Conservation (phyloP, 1,140 invertebrate genomes). For the Philaenus spumarius region DNA sequence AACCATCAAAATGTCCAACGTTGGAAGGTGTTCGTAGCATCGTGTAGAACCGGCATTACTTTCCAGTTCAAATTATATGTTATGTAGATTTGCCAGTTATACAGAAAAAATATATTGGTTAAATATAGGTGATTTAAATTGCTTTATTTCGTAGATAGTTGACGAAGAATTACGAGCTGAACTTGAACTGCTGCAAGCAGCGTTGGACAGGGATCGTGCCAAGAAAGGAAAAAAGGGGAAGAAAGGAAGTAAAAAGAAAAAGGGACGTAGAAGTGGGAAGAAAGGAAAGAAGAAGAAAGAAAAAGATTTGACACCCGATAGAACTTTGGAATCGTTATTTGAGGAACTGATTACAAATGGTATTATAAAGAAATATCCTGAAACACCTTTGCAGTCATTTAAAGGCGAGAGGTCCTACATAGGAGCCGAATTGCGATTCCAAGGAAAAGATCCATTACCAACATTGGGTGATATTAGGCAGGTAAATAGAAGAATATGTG, state of each 20-base stretch:
- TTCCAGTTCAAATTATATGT: too few species aligned
- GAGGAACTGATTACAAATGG: slow-evolving; percentile 87
- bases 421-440: slow-evolving; percentile 43
- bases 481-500: too few species aligned
- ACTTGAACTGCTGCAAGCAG: slow-evolving; percentile 67
- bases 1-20: too few species aligned
- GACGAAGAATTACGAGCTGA: slow-evolving; percentile 83
- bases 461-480: slow-evolving; percentile 79
- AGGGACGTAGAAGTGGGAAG: slow-evolving; percentile 69
- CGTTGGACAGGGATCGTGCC: slow-evolving; percentile 42
- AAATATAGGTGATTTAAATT: too few species aligned
- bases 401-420: slow-evolving; percentile 76
- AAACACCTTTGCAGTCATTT: slow-evolving; percentile 62
- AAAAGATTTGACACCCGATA: slow-evolving; percentile 91
- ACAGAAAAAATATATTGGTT: too few species aligned
- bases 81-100: too few species aligned
- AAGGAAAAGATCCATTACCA: slow-evolving; percentile 52
- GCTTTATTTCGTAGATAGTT: slow-evolving; percentile 48
- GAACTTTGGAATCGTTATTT: slow-evolving; percentile 81
- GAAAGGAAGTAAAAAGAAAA: slow-evolving; percentile 74
- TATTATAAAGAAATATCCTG: slow-evolving; percentile 75
- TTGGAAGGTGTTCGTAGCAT: too few species aligned
- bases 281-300: slow-evolving; percentile 90
- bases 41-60: too few species aligned
- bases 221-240: slow-evolving; percentile 68